Conservation (phyloP, 2,113 vertebrate genomes). For the Riparia riparia region DNA sequence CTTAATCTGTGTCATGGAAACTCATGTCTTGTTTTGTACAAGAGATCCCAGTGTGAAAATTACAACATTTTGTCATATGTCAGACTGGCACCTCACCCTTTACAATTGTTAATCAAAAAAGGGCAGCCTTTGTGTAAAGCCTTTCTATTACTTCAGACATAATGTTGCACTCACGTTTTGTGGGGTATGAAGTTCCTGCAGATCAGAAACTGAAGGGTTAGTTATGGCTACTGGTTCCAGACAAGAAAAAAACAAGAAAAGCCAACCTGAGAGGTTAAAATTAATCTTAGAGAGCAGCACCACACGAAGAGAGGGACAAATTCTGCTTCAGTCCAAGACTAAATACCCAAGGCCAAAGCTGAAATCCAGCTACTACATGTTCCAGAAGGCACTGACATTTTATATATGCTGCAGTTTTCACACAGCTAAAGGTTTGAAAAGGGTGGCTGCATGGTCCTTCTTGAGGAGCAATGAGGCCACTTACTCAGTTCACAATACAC, state of each 20-base stretch:
- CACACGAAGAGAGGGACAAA: not conserved
- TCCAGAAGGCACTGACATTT: not conserved
- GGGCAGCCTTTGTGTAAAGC: not conserved
- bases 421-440: not conserved
- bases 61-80: not conserved
- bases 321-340: not conserved
- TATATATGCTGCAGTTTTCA: not conserved
- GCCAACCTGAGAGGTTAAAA: not conserved
- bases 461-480: not conserved
- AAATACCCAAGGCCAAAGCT: not conserved
- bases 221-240: not conserved
- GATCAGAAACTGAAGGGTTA: not conserved
- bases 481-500: not conserved
- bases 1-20: not conserved
- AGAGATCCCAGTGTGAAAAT: not conserved
- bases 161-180: not conserved
- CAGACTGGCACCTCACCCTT: not conserved
- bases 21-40: not conserved
- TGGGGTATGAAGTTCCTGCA: not conserved
- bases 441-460: not conserved
- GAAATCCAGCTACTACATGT: not conserved
- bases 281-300: not conserved
- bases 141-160: not conserved
- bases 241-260: not conserved
- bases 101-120: not conserved